phyloP scores from a whole-genome alignment of 2,797 vertebrate species.

The Denticeps clupeoides region DNA sequence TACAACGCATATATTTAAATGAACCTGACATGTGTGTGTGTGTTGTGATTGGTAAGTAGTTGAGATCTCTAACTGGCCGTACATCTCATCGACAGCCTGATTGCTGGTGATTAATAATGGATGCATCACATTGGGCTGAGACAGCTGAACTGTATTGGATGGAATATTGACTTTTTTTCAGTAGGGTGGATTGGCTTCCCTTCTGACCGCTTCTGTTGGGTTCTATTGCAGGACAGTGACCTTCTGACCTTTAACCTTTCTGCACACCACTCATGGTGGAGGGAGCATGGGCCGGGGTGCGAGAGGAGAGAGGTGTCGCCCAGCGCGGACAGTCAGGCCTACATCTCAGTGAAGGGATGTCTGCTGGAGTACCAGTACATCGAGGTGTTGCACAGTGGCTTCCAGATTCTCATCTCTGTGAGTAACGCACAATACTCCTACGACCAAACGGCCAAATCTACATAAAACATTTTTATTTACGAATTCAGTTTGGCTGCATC shows the following conservation, averaged over 20 bases:
- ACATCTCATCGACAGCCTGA: too few species aligned
- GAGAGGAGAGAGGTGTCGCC: slow-evolving; percentile 58
- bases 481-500: too few species aligned
- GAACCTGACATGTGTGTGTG: too few species aligned
- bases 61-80: too few species aligned
- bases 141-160: neutral
- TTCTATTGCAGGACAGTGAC: slow-evolving; percentile 69
- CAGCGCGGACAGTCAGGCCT: slow-evolving; percentile 64
- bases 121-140: neutral
- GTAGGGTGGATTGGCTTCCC: too few species aligned
- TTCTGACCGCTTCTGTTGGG: too few species aligned
- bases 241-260: slow-evolving; percentile 86
- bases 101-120: slow-evolving; percentile 10
- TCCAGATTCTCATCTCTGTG: slow-evolving; percentile 76
- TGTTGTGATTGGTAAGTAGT: too few species aligned
- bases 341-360: slow-evolving; percentile 73
- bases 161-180: too few species aligned
- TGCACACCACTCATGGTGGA: slow-evolving; percentile 81
- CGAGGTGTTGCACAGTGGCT: slow-evolving; percentile 75
- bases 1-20: too few species aligned
- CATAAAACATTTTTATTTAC: too few species aligned
- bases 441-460: too few species aligned
- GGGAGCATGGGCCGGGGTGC: slow-evolving; percentile 76
- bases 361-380: slow-evolving; percentile 76
- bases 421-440: slow-evolving; percentile 50